Percentiles rank a stretch among this genome's conserved stretches.
Conservation (phyloP, 2,888 invertebrate species). For the Campoplex nolae region DNA sequence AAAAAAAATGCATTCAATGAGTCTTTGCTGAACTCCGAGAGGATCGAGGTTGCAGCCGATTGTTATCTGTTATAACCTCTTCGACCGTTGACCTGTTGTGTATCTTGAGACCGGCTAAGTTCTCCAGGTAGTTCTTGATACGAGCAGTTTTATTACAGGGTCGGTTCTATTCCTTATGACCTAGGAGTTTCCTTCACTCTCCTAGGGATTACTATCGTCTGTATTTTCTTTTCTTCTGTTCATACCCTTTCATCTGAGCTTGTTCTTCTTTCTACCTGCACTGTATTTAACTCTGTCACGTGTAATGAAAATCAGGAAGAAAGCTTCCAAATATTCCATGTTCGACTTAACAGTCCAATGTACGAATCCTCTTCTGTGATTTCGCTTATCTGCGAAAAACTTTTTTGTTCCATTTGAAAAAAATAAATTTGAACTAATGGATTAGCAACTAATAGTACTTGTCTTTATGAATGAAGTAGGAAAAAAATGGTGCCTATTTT, state of each 20-base stretch:
- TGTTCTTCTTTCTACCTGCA: background rate
- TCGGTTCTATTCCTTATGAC: background rate
- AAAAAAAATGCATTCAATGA: conserved; percentile 8
- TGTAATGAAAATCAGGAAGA: too few species aligned
- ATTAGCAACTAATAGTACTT: too few species aligned
- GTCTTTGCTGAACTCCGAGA: background rate
- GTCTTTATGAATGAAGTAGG: too few species aligned
- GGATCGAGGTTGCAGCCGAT: conserved; percentile 50
- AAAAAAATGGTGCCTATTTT: too few species aligned
- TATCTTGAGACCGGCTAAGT: conserved; percentile 6
- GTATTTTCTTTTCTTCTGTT: background rate
- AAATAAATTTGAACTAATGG: too few species aligned
- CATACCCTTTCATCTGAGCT: background rate
- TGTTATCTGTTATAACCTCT: conserved; percentile 64
- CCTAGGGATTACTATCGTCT: background rate
- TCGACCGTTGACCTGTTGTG: conserved; percentile 58
- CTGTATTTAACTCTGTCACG: background rate
- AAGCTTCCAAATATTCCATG: too few species aligned
- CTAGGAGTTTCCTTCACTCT: background rate
- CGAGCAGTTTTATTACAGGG: conserved; percentile 16
- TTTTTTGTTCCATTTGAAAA: too few species aligned
- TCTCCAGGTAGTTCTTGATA: conserved; percentile 10
- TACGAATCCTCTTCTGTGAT: too few species aligned
- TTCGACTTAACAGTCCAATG: too few species aligned
- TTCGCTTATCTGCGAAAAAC: too few species aligned